A percentile compares a stretch with the other conserved stretches of the same genome.
Conservation (phyloP, 2,888 invertebrate genomes). For the Campaea margaritaria region DNA sequence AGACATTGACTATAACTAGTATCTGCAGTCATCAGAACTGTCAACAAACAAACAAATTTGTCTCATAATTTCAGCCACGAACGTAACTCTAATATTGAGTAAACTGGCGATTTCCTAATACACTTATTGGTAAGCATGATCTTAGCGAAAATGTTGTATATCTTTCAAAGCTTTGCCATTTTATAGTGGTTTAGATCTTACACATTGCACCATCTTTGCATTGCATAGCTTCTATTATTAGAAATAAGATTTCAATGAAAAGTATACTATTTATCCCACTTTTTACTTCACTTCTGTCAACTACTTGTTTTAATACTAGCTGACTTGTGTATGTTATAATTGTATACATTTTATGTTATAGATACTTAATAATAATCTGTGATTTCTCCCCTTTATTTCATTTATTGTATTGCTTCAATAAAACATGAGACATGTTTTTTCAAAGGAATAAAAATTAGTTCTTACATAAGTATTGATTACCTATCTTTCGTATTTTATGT, state of each 20-base stretch:
- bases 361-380: neutral
- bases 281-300: neutral
- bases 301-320: neutral
- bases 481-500: too few relatives aligned
- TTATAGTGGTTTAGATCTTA: constrained; percentile 9
- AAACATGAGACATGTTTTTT: neutral
- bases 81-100: too few relatives aligned
- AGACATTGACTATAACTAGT: too few relatives aligned
- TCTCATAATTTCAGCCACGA: too few relatives aligned
- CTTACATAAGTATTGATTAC: too few relatives aligned
- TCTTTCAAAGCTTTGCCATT: neutral
- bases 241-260: constrained; percentile 1
- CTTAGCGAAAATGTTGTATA: neutral
- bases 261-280: neutral
- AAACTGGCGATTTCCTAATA: neutral
- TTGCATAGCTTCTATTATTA: constrained; percentile 8
- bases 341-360: neutral
- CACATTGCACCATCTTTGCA: constrained; percentile 6
- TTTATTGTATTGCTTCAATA: neutral
- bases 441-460: too few relatives aligned
- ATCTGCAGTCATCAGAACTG: too few relatives aligned
- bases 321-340: neutral
- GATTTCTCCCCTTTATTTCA: neutral
- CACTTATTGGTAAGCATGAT: too few relatives aligned
- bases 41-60: too few relatives aligned